Evolutionary conservation across 2,888 invertebrate species (phyloP).

Genomic region (Drosophila putrida): DNA sequence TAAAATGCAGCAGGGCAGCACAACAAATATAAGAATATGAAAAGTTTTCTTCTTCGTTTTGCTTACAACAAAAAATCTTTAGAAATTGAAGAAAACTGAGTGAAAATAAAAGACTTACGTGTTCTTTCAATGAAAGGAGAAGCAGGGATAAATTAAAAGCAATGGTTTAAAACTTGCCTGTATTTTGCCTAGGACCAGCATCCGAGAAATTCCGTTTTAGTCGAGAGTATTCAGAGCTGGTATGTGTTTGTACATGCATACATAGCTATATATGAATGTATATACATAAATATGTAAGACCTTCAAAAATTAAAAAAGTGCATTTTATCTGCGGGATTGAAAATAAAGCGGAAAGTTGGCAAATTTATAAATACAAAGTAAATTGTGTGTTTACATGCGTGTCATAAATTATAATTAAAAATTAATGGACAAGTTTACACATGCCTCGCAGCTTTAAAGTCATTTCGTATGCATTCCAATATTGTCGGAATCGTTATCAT

Average conservation of each 20-base stretch:
- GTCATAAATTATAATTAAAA: conserved; percentile 62
- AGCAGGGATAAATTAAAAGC: conserved; percentile 47
- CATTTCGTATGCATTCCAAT: conserved; percentile 36
- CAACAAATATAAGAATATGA: conserved; percentile 71
- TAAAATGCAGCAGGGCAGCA: conserved; percentile 50
- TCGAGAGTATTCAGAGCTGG: neutral
- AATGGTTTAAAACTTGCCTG: conserved; percentile 36
- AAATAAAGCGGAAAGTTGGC: no score
- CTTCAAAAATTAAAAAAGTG: no score
- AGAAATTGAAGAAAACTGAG: conserved; percentile 27
- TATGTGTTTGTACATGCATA: neutral
- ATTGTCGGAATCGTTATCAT: conserved; percentile 28
- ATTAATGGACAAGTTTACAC: conserved; percentile 43
- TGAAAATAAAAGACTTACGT: conserved; percentile 50
- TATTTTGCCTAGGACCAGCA: conserved; percentile 36
- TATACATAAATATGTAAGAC: neutral
- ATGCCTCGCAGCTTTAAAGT: conserved; percentile 38
- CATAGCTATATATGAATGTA: no score
- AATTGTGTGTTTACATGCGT: conserved; percentile 2
- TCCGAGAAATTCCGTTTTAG: neutral
- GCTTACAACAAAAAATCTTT: conserved; percentile 25
- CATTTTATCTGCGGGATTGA: no score
- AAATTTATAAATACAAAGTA: no score
- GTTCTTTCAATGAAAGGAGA: conserved; percentile 22
- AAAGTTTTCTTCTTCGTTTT: conserved; percentile 58